A percentile compares a stretch with the other conserved stretches of the same genome.
Evolutionary conservation across 2,797 vertebrate species (phyloP).

Genomic region (Sebastes cheni): DNA sequence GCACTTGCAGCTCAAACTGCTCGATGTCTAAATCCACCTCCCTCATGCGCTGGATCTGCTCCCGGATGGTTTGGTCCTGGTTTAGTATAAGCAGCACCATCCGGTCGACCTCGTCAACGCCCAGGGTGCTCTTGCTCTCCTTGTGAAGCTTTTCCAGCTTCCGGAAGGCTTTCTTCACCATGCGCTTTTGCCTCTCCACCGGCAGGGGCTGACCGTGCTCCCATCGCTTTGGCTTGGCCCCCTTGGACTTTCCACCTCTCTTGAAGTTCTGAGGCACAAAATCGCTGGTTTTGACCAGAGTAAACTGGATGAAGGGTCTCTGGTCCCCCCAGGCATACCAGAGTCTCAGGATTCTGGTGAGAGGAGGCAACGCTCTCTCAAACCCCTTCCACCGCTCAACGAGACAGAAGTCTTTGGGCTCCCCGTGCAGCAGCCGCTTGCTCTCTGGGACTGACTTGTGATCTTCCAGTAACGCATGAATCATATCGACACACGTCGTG

Average conservation of each 20-base stretch:
- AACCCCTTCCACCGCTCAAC: slow-evolving; percentile 95
- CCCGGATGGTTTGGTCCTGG: slow-evolving; percentile 93
- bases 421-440: slow-evolving; percentile 87
- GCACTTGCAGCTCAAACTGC: slow-evolving; percentile 80
- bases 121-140: slow-evolving; percentile 72
- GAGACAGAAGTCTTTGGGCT: slow-evolving; percentile 91
- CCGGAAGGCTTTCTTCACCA: slow-evolving; percentile 95
- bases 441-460: slow-evolving; percentile 85
- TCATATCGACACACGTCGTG: slow-evolving; percentile 91
- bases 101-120: slow-evolving; percentile 86
- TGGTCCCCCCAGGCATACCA: slow-evolving; percentile 96
- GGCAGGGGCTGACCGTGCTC: slow-evolving; percentile 87
- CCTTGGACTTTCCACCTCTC: slow-evolving; percentile 69
- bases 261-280: slow-evolving; percentile 86
- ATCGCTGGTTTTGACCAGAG: slow-evolving; percentile 89
- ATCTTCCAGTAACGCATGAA: slow-evolving; percentile 93
- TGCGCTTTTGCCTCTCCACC: slow-evolving; percentile 90
- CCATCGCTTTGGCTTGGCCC: slow-evolving; percentile 81
- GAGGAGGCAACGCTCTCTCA: slow-evolving; percentile 90
- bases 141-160: slow-evolving; percentile 94
- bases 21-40: slow-evolving; percentile 91
- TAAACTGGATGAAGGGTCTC: slow-evolving; percentile 88
- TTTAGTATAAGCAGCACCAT: slow-evolving; percentile 92
- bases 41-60: slow-evolving; percentile 90
- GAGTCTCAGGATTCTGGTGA: slow-evolving; percentile 92